phyloP scores from a whole-genome alignment of 1,140 invertebrate genomes.

The Nasonia vitripennis region DNA sequence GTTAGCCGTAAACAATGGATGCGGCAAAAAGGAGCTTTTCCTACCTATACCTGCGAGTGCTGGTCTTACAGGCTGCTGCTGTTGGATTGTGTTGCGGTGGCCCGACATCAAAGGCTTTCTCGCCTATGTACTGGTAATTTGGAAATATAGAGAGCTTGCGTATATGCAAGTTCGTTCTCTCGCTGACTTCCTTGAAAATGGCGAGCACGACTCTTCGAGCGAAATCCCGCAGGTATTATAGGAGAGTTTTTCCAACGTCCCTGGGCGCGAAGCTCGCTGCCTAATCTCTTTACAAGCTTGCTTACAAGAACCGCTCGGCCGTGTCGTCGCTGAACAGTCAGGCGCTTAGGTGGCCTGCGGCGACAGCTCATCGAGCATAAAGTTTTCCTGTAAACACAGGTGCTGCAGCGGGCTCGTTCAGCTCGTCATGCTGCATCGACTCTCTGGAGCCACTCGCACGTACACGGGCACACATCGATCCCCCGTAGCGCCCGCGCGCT shows the following conservation, averaged over 20 bases:
- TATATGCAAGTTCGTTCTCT: too few relatives aligned
- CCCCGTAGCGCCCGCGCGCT: not conserved
- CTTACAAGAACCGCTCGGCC: not conserved
- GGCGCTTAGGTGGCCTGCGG: not conserved
- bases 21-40: not conserved
- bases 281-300: slow-evolving; percentile 1
- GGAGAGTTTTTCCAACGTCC: too few relatives aligned
- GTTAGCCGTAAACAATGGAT: not conserved
- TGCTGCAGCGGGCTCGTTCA: not conserved
- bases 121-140: not conserved
- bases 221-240: too few relatives aligned
- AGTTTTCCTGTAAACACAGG: slow-evolving; percentile 33
- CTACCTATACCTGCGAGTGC: too few relatives aligned
- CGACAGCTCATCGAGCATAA: slow-evolving; percentile 8
- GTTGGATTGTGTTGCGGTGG: not conserved
- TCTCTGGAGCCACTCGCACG: not conserved
- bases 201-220: too few relatives aligned
- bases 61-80: too few relatives aligned
- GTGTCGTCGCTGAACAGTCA: not conserved
- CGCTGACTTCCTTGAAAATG: too few relatives aligned
- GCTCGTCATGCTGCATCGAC: not conserved
- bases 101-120: not conserved
- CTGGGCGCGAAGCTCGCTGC: too few relatives aligned
- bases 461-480: not conserved
- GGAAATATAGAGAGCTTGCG: too few relatives aligned